Conservation (phyloP, 1,140 invertebrate species). For the Bombus difficillimus region DNA sequence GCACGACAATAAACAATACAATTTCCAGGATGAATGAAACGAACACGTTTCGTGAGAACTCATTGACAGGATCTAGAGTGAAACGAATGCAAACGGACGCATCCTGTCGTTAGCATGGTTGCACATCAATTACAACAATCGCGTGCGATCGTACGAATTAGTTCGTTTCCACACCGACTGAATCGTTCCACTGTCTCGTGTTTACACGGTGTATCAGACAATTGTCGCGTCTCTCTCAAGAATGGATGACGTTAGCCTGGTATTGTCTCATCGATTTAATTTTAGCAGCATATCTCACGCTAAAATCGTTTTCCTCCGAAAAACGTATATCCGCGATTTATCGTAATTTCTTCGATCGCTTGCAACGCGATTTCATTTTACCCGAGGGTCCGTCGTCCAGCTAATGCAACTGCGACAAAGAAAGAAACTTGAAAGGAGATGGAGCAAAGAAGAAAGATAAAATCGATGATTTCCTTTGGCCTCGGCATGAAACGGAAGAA, state of each 20-base stretch:
- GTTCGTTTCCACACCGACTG: constrained; percentile 47
- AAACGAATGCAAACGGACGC: constrained; percentile 53
- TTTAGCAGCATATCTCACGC: constrained; percentile 9
- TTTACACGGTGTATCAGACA: background rate
- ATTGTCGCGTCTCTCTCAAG: background rate
- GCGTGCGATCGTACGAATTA: constrained; percentile 56
- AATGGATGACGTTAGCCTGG: background rate
- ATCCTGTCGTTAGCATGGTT: constrained; percentile 55
- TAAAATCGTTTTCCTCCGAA: background rate
- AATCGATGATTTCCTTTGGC: constrained; percentile 31
- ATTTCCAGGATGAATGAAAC: background rate
- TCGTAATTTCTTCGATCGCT: background rate
- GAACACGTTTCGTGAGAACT: constrained; percentile 42
- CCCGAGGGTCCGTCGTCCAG: background rate
- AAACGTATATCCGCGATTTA: background rate
- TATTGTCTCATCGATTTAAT: constrained; percentile 15
- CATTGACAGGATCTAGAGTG: constrained; percentile 45
- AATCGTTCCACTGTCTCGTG: constrained; percentile 14
- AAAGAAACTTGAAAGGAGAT: background rate
- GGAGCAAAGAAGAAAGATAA: background rate
- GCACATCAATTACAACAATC: constrained; percentile 36
- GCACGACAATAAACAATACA: background rate
- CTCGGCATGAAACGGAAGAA: background rate
- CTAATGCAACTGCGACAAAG: background rate
- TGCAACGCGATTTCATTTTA: background rate